Evolutionary conservation across 2,888 invertebrate species (phyloP).

Genomic region (Ophonus ardosiacus): DNA sequence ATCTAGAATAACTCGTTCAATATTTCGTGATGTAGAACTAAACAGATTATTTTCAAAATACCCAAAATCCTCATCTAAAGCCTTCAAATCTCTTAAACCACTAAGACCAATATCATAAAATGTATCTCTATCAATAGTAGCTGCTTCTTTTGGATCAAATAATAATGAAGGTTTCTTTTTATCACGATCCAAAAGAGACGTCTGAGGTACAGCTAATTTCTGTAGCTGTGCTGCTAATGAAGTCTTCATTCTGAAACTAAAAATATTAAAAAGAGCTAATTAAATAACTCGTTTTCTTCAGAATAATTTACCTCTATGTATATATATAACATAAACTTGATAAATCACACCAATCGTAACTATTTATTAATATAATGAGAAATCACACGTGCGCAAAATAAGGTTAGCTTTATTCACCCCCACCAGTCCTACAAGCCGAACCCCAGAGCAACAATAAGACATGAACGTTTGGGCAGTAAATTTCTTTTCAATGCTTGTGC

Average conservation of each 20-base stretch:
- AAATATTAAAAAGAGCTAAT: not conserved
- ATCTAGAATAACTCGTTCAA: constrained; percentile 89
- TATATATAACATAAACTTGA: not conserved
- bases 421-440: too few species aligned
- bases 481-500: too few species aligned
- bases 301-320: not conserved
- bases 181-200: constrained; percentile 81
- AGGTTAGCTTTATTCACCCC: too few species aligned
- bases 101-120: constrained; percentile 91
- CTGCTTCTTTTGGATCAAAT: constrained; percentile 94
- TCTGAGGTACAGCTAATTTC: constrained; percentile 87
- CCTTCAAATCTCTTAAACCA: constrained; percentile 90
- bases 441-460: too few species aligned
- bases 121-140: constrained; percentile 88
- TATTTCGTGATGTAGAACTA: constrained; percentile 84
- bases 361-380: too few species aligned
- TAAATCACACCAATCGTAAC: not conserved
- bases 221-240: constrained; percentile 89
- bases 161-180: constrained; percentile 89
- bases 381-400: too few species aligned
- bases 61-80: constrained; percentile 84
- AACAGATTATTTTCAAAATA: constrained; percentile 88
- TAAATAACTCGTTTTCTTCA: not conserved
- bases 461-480: too few species aligned
- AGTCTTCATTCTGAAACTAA: constrained; percentile 78